Evolutionary conservation across 1,140 invertebrate genomes (phyloP).

Genomic region (Thrips palmi): DNA sequence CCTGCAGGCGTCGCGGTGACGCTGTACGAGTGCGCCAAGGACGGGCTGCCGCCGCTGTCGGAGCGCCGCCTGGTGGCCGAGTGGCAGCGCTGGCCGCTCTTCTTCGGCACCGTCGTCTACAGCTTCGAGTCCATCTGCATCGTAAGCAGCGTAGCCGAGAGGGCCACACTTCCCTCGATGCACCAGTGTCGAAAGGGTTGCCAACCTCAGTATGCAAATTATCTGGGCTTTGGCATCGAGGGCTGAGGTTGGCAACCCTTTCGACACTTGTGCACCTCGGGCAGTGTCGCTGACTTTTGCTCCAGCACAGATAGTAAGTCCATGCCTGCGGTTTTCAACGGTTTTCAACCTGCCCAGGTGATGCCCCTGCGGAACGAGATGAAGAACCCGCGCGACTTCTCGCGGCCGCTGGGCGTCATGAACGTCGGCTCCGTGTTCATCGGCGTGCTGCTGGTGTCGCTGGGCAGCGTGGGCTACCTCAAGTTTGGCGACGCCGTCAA

Average conservation of each 20-base stretch:
- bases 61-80: conserved; percentile 27
- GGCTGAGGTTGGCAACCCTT: not conserved
- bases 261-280: not conserved
- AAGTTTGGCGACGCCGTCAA: conserved; percentile 46
- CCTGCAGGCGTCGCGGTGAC: too few relatives aligned
- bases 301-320: not conserved
- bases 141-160: conserved; percentile 38
- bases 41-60: conserved; percentile 29
- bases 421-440: conserved; percentile 76
- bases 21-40: too few relatives aligned
- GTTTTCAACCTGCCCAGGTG: conserved; percentile 29
- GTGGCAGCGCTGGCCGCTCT: conserved; percentile 45
- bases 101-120: conserved; percentile 78
- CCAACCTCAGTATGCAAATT: not conserved
- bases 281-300: not conserved
- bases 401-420: conserved; percentile 62
- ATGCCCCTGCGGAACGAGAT: conserved; percentile 59
- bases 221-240: not conserved
- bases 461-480: conserved; percentile 77
- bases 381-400: conserved; percentile 62
- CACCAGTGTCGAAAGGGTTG: not conserved
- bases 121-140: conserved; percentile 79
- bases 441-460: conserved; percentile 60
- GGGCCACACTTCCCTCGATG: conserved; percentile 29
- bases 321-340: not conserved